These are phyloP conservation scores for Dascyllus trimaculatus DNA, from an alignment of 2,113 vertebrate genomes.

Conservation along the genomic window DNA sequence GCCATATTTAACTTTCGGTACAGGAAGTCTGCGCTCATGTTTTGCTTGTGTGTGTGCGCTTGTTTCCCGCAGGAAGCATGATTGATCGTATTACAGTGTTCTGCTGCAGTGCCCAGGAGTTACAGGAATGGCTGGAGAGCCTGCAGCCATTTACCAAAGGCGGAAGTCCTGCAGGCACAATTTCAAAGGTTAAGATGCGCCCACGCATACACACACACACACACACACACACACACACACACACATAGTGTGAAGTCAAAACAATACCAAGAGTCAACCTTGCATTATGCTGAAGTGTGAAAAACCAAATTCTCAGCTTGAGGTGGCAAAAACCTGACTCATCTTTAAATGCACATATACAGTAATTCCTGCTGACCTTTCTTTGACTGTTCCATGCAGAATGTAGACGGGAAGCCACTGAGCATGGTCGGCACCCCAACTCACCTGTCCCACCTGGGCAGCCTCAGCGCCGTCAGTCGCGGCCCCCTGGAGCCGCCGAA, in stretches of 20 bases:
- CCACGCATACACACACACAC: not conserved
- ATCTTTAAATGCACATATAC: not conserved
- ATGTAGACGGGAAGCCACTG: constrained; percentile 71
- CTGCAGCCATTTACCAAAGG: constrained; percentile 91
- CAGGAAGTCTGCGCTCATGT: not conserved
- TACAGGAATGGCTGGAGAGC: constrained; percentile 96
- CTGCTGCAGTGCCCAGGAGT: constrained; percentile 90
- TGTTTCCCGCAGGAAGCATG: constrained; percentile 82
- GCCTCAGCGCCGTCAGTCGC: constrained; percentile 86
- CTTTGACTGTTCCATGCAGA: constrained; percentile 46
- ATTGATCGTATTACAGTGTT: constrained; percentile 90
- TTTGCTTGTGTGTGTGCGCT: constrained; percentile 18
- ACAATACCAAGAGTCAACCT: constrained; percentile 16
- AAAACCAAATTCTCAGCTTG: constrained; percentile 10
- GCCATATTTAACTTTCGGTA: not conserved
- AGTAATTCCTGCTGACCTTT: not conserved
- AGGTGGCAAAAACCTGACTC: not conserved
- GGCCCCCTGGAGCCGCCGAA: constrained; percentile 95
- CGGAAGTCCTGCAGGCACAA: constrained; percentile 84
- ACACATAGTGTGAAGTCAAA: constrained; percentile 22
- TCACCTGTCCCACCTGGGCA: constrained; percentile 85
- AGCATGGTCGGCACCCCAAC: constrained; percentile 73
- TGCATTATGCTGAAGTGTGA: constrained; percentile 38
- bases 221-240: not conserved
- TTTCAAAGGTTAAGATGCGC: constrained; percentile 81